Evolutionary conservation across 2,113 vertebrate species (phyloP), one percentile per base, ranked within the genome.

Genomic region (Oplegnathus fasciatus): DNA sequence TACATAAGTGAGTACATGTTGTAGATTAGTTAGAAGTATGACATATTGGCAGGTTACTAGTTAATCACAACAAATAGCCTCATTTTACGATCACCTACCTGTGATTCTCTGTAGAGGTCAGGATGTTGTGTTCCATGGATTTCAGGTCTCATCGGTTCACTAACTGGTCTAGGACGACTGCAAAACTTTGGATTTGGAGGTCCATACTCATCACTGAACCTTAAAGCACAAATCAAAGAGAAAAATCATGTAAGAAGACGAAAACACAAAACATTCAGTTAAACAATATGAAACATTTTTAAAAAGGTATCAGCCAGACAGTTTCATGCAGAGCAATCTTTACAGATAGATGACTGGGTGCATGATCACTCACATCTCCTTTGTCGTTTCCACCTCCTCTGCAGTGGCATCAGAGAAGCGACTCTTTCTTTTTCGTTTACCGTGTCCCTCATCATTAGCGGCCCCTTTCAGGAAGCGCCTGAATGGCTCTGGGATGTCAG

Each of bases 361-460:
- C 9, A 52, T 46, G 2, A 32, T 64, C 8, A 84, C 91, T 92
- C 70, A 95, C 94, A 90, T 92, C 22, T 66, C 80, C 10, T 86
- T 92, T 18, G 90, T 84, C 9, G 52, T 66, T 61, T 88, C 77
- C 30, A 93, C 44, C 57, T 95, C 95, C 48, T 94, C 89, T 34
- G 83, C 82, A 6, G 93, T 91, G 55, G 94, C 94, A 78, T 95
- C 95, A 32, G 95, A 93, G 61, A 95, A 96, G 73, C 94, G 92
- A 24, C 93, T 94, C 84, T 94, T 94, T 80, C 88, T 92, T 89
- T 92, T 94, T 69, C 88, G 90, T 83, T 90, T 94, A 4, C 57
- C 44, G 0, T 57, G 26, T 18, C 7, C 54, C 0, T 80, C 82
- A 22, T 90, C 42, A 22, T 60, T 71, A 2, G n/a, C 1, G 0